Evolutionary conservation across 2,888 invertebrate genomes (phyloP), one percentile per base, ranked within the genome.

Genomic region (Steinernema hermaphroditum): DNA sequence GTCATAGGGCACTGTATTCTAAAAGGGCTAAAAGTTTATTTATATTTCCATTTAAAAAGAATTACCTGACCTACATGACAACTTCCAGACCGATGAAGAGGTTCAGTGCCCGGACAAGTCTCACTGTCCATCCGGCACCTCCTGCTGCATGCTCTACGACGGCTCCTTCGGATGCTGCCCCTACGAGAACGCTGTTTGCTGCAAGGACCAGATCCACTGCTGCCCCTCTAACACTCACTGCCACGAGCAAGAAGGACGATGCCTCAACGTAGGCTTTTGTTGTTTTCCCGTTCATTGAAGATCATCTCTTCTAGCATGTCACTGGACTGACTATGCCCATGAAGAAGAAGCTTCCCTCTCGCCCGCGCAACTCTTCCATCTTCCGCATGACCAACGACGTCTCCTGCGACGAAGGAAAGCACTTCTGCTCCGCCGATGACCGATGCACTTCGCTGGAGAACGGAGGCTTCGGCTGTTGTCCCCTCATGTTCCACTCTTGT

Each of bases 141-240:
- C 71, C 2, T 71, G 71, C 62, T 71, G 71, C 34, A 41, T 8
- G 43, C 46, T 71, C n/a, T 24, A 24, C 32, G 70, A 68, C 24
- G 69, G 69, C 32, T 2, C n/a, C 16, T 87, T 78, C 71, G 85
- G 83, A 6, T 87, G 87, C 76, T 87, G 87, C 75, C 85, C 86
- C 8, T 69, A 81, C 29, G 77, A 78, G 29, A 72, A 69, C 24
- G 86, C 86, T n/a, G 81, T 83, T 2, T 87, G 86, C 72, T 86
- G 87, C 77, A 44, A 70, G 68, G 86, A 87, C 74, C 72, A 77
- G 43, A 34, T 75, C 16, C 86, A 87, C 76, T 87, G 86, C 78
- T 87, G 87, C 75, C 75, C 69, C 80, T 75, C 2, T 84, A 86
- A 81, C 78, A 85, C 68, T 16, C 34, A 34, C 22, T 68, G 68